Base-by-base conservation (phyloP, 2,113 vertebrate species). In the Odocoileus hemionus region DNA sequence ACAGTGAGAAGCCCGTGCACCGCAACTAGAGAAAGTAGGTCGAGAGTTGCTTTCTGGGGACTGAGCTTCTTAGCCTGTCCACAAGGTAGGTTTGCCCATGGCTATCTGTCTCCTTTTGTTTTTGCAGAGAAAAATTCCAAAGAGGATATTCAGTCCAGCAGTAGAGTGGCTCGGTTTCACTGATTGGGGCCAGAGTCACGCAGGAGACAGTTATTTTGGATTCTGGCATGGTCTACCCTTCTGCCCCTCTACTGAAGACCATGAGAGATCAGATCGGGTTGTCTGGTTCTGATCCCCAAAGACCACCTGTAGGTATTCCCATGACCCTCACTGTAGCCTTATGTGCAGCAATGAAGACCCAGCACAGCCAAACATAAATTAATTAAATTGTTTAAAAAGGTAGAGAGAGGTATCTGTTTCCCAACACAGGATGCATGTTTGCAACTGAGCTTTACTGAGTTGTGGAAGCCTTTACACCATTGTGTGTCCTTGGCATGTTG, bases 161-260 rank as follows among this genome's bases (percentile, higher is more conserved):
- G 47, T 39, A 12, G 6, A 39, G 39, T 54, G 54, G 17, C 57
- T 60, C 4, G 4, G 7, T 26, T 19, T 45, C 55, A 39, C n/a
- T 70, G 67, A 70, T n/a, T 12, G 67, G 39, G 67, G n/a, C n/a
- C 67, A 23, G 10, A 23, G 67, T 70, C 10, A 12, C 2, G 7
- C 36, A 50, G 33, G 21, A 86, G 12, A 36, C 12, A 2, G 3
- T 55, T 54, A 9, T 70, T 43, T 93, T 19, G 7, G 47, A 55
- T 1, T 30, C 89, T 43, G 16, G 43, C 0, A 0, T 33, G 19
- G 4, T 50, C 30, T 7, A 19, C 26, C 1, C 15, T 74, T 61
- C 43, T 82, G 17, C 2, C 16, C 43, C 13, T 95, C 45, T 1
- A 25, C 58, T 87, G 43, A 67, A 96, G 90, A 67, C 28, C 39